These are phyloP conservation scores for Diabrotica balteata DNA, from an alignment of 2,888 invertebrate genomes.

Conservation along the genomic window DNA sequence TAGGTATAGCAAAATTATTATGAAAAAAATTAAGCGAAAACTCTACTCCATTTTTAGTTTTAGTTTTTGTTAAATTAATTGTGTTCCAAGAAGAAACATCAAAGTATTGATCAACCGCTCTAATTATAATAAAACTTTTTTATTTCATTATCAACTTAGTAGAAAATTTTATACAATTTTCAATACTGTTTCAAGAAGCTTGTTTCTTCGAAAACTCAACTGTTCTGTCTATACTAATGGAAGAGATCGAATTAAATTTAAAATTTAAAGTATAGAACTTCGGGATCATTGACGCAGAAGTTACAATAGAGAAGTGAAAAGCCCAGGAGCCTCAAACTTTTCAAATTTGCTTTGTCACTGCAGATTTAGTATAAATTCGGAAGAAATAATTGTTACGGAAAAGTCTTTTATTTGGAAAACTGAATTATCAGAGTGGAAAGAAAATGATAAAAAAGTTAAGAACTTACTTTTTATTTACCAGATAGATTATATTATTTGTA, in stretches of 20 bases:
- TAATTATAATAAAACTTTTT: background rate
- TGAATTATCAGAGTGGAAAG: background rate
- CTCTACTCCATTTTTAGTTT: too few relatives aligned
- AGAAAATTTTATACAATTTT: conserved; percentile 5
- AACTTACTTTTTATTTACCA: too few relatives aligned
- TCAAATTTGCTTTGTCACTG: conserved; percentile 15
- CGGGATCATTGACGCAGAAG: conserved; percentile 17
- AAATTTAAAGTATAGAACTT: conserved; percentile 21
- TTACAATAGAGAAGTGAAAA: conserved; percentile 18
- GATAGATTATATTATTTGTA: too few relatives aligned
- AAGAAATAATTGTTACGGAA: conserved; percentile 8
- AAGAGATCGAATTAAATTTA: conserved; percentile 21
- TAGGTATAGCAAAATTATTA: too few relatives aligned
- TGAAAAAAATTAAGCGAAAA: too few relatives aligned
- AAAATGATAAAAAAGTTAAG: too few relatives aligned
- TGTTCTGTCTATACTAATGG: conserved; percentile 14
- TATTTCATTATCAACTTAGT: conserved; percentile 3
- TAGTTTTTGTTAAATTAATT: too few relatives aligned
- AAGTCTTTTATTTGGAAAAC: conserved; percentile 2
- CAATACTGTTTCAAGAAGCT: conserved; percentile 9
- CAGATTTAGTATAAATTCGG: conserved; percentile 13
- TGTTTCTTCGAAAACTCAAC: conserved; percentile 15
- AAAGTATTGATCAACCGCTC: background rate
- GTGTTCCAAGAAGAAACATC: background rate
- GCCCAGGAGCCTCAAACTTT: conserved; percentile 18